Evolutionary conservation across 2,797 vertebrate species (phyloP).

Genomic region (Sebastes wilsoni): DNA sequence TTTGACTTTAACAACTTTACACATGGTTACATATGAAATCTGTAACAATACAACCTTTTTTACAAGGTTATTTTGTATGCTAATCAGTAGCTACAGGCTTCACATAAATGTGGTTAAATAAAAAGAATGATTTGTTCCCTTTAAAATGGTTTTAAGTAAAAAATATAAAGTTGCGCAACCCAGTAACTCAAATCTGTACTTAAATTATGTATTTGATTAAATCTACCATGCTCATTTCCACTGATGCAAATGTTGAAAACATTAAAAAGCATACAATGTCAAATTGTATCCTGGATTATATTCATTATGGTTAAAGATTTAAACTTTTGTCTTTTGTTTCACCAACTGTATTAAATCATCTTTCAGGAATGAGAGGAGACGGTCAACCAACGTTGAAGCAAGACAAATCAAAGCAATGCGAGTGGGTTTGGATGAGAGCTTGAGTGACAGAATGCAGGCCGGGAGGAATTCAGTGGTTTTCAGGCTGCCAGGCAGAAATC

Average conservation of each 20-base stretch:
- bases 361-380: conserved; percentile 32
- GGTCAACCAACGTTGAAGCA: conserved; percentile 33
- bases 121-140: neutral
- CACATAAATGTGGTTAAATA: neutral
- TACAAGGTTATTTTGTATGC: neutral
- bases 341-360: conserved; percentile 31
- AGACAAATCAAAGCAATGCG: conserved; percentile 30
- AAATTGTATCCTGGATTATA: neutral
- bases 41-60: neutral
- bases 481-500: conserved; percentile 27
- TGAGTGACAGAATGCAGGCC: conserved; percentile 53
- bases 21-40: neutral
- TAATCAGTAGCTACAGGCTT: neutral
- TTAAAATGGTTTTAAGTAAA: neutral
- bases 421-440: conserved; percentile 38
- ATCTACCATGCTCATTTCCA: neutral
- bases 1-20: neutral
- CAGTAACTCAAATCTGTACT: neutral
- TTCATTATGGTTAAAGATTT: neutral
- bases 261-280: neutral
- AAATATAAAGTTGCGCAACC: neutral
- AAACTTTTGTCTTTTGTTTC: neutral
- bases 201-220: neutral
- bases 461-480: conserved; percentile 64
- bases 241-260: neutral